phyloP scores from a whole-genome alignment of 2,888 invertebrate genomes.

The Agrochola lota region DNA sequence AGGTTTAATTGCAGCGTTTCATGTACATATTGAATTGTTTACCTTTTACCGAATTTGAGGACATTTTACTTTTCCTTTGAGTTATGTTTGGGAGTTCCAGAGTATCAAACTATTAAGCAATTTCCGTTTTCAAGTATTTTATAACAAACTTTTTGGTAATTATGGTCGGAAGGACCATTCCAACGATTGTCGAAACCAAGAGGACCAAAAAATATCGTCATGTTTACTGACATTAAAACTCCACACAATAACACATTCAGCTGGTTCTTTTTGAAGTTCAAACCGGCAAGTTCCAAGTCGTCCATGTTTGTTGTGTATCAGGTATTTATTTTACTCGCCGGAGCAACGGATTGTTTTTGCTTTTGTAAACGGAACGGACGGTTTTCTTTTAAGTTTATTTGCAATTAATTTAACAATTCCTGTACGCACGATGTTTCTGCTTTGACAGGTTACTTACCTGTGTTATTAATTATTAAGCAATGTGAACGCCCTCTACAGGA shows the following conservation, averaged over 20 bases:
- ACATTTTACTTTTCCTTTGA: not conserved
- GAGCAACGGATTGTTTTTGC: constrained; percentile 26
- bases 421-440: constrained; percentile 1
- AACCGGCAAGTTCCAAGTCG: not conserved
- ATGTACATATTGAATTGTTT: constrained; percentile 4
- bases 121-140: not conserved
- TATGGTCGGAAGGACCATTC: not conserved
- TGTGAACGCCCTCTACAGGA: not conserved
- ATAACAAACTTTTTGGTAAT: not conserved
- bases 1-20: constrained; percentile 30
- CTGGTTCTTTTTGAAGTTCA: constrained; percentile 2
- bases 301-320: constrained; percentile 23
- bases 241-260: constrained; percentile 3
- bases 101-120: no score
- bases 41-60: not conserved
- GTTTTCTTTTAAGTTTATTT: constrained; percentile 38
- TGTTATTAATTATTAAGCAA: not conserved
- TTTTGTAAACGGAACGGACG: constrained; percentile 23
- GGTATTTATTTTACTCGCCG: constrained; percentile 41
- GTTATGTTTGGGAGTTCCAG: not conserved
- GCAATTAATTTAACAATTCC: constrained; percentile 15
- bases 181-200: not conserved
- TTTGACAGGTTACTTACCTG: not conserved
- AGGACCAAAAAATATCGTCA: not conserved
- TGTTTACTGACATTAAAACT: constrained; percentile 13